These are phyloP conservation scores for Lottia gigantea DNA, from an alignment of 2,888 invertebrate genomes.

Conservation along the genomic window DNA sequence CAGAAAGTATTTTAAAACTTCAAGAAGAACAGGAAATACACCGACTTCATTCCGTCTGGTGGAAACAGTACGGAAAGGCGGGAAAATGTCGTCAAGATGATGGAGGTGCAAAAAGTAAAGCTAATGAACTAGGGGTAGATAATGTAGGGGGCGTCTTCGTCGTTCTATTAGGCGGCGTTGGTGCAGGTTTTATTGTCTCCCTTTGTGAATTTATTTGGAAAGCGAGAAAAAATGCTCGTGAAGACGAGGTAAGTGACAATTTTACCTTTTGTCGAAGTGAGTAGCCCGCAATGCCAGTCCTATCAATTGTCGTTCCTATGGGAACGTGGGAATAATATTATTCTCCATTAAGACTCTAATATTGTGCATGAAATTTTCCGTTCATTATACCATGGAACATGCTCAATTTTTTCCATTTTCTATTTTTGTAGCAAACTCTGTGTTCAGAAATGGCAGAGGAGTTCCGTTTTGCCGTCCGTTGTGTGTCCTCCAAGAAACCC, in stretches of 20 bases:
- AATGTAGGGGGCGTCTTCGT: conserved; percentile 95
- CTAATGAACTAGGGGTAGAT: conserved; percentile 90
- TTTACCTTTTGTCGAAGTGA: no score
- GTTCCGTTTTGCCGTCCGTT: conserved; percentile 88
- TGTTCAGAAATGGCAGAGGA: conserved; percentile 96
- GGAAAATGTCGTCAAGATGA: conserved; percentile 73
- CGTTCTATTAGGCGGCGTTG: conserved; percentile 90
- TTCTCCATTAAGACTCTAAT: no score
- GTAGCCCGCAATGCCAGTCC: no score
- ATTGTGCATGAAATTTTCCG: no score
- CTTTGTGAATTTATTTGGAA: conserved; percentile 82
- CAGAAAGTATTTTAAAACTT: conserved; percentile 91
- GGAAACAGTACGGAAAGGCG: conserved; percentile 72
- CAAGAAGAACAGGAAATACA: conserved; percentile 94
- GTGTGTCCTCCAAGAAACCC: conserved; percentile 86
- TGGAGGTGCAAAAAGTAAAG: conserved; percentile 78
- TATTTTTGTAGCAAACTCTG: conserved; percentile 77
- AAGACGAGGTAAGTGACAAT: conserved; percentile 54
- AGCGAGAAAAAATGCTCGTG: conserved; percentile 61
- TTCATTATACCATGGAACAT: no score
- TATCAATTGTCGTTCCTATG: no score
- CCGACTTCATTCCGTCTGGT: conserved; percentile 92
- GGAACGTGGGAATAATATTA: no score
- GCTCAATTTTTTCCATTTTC: no score
- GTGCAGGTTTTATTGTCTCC: conserved; percentile 89